phyloP scores from a whole-genome alignment of 2,888 invertebrate species.

The Phlogophora meticulosa region DNA sequence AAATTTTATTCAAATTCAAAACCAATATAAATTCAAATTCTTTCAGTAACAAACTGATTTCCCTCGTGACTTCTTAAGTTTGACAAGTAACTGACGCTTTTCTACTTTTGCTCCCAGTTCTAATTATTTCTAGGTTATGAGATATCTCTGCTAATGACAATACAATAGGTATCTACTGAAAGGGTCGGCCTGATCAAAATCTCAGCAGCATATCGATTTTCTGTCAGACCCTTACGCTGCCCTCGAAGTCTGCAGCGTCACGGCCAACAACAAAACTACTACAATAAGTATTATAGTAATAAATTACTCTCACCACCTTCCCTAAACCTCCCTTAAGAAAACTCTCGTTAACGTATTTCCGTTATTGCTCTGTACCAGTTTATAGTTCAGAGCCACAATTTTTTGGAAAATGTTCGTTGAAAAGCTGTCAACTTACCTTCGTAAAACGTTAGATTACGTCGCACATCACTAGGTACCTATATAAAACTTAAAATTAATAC shows the following conservation, averaged over 20 bases:
- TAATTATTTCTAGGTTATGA: slow-evolving; percentile 1
- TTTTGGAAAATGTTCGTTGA: too few species aligned
- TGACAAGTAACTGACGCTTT: slow-evolving; percentile 17
- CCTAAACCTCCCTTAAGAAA: slow-evolving; percentile 8
- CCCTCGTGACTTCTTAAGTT: slow-evolving; percentile 28
- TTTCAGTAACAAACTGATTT: slow-evolving; percentile 32
- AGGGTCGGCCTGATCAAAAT: neutral
- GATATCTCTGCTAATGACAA: neutral
- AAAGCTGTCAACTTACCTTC: neutral
- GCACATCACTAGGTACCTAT: neutral
- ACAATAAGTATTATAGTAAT: slow-evolving; percentile 15
- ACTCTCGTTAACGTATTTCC: neutral
- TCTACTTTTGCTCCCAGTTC: slow-evolving; percentile 13
- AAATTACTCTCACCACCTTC: neutral
- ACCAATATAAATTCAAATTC: slow-evolving; percentile 24
- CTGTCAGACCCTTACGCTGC: slow-evolving; percentile 1
- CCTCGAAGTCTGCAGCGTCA: neutral
- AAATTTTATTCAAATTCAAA: slow-evolving; percentile 14
- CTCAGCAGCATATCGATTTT: slow-evolving; percentile 28
- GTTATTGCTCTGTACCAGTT: neutral
- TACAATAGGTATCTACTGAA: neutral
- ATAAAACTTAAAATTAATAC: slow-evolving; percentile 7
- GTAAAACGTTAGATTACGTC: neutral
- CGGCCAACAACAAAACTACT: slow-evolving; percentile 22
- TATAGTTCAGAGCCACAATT: too few species aligned